These are phyloP conservation scores for Elachura formosa DNA, from an alignment of 2,113 vertebrate species.

Conservation along the genomic window DNA sequence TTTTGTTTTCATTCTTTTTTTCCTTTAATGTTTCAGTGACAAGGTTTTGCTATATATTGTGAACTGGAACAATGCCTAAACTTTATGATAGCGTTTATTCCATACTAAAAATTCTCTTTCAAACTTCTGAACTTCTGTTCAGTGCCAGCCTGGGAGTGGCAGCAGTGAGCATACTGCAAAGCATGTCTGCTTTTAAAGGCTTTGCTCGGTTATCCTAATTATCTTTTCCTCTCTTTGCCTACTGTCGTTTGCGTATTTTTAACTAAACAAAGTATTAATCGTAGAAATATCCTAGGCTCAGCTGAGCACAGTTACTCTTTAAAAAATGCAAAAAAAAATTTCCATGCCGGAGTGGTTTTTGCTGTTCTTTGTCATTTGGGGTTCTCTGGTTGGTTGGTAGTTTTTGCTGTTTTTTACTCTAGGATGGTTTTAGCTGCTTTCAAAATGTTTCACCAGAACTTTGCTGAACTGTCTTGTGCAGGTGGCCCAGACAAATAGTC, in stretches of 20 bases:
- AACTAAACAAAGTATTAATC: neutral
- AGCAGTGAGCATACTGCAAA: neutral
- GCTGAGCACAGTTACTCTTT: neutral
- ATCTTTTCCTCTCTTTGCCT: neutral
- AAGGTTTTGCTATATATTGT: neutral
- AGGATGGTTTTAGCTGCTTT: neutral
- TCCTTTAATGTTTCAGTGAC: neutral
- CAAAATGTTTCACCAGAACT: neutral
- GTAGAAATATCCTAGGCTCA: neutral
- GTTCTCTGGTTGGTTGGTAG: neutral
- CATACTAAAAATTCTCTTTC: neutral
- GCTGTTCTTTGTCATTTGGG: neutral
- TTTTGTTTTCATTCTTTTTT: neutral
- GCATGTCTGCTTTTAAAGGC: neutral
- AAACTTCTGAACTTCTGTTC: neutral
- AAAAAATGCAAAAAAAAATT: neutral
- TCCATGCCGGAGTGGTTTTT: neutral
- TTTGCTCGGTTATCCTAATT: neutral
- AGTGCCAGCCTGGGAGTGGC: conserved; percentile 15
- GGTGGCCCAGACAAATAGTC: conserved; percentile 90
- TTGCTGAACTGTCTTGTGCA: conserved; percentile 62
- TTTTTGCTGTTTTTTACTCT: neutral
- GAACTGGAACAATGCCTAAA: neutral
- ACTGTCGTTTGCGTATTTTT: neutral
- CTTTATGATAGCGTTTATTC: neutral